Base-by-base conservation (phyloP, 2,797 vertebrate species). In the Chromobotia macracanthus region DNA sequence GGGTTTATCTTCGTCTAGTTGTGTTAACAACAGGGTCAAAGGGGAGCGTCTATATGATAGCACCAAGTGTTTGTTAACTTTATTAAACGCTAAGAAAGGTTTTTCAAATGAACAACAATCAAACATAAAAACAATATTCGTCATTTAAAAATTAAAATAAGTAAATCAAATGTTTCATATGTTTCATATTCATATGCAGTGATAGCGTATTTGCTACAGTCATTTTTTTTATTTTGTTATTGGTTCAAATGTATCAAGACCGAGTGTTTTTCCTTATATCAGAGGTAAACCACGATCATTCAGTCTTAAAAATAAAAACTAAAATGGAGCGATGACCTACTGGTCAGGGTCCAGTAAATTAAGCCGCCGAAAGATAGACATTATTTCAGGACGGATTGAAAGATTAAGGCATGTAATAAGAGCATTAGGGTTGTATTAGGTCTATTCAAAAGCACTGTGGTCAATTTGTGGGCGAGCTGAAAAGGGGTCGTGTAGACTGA, bases 401-500 rank as follows among this genome's bases (percentile, higher is more conserved):
- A 93, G 94, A 95, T 96, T 96, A 95, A 86, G 38, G 86, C 87
- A 90, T 93, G 92, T 94, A 94, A 94, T 94, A 94, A 95, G 90
- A 93, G 93, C 73, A 87, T 92, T 94, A 93, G 85, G 83, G 84
- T 70, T 86, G 92, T 68, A 91, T 95, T 94, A 93, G 86, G 87
- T 85, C 85, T 83, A 80, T 87, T 90, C 83, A 80, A 83, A 91
- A 85, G 85, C 71, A 88, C 90, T 89, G 86, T 88, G 91, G 91
- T 88, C 87, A 86, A 88, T 80, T 87, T 83, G 81, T 79, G 84
- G 23, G 48, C 84, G 58, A 84, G 83, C 84, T 79, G 48, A 18
- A 78, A 85, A 61, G 25, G 76, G 74, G 65, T 88, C 79, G 58
- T 19, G 21, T 48, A 41, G n/a, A 72, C 44, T 31, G 56, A 58